Base-by-base conservation (phyloP, 2,888 invertebrate species). In the Caenorhabditis doughertyi region DNA sequence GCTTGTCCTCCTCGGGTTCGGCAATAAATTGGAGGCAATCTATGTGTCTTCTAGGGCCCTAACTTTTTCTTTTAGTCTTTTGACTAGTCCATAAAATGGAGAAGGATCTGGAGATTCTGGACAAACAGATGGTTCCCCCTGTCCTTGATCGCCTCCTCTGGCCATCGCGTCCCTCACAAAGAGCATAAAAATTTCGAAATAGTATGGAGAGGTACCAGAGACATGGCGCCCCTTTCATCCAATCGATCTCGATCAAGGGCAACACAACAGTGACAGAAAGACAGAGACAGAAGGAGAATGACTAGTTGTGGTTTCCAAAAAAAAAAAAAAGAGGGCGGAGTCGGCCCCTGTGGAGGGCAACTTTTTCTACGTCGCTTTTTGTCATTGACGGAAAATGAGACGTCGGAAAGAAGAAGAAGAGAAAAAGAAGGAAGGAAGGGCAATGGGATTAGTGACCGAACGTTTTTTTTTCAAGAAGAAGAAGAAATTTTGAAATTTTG, bases 21-120 rank as follows among this genome's bases (percentile, higher is more conserved):
- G 39, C 13, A 35, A 47, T 44, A 56, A 62, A 72, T 72, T 72
- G 72, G 53, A 55, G 53, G 72, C 62, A 72, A 72, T 72, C 64
- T 62, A 62, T 51, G 23, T 55, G n/a, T 32, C 32, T 32, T 32
- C 32, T 32, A 32, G 9, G 9, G 9, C 9, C 9, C 32, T 32
- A n/a, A n/a, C 9, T 32, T 32, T 32, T 32, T 9, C 9, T 32
- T 32, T 9, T 32, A 32, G 9, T 9, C 9, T 7, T 7, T 7
- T 32, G 9, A 9, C 32, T 32, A 32, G 32, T 7, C 5, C 9
- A n/a, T 32, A 4, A 32, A 32, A 32, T 32, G 9, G 32, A 32
- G 9, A 32, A 9, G 32, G 5, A 32, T 7, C 4, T 32, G 32
- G 32, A 32, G 32, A 32, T 7, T 32, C 32, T 32, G 5, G 9